phyloP scores from a whole-genome alignment of 2,888 invertebrate species.

The Horisme vitalbata region DNA sequence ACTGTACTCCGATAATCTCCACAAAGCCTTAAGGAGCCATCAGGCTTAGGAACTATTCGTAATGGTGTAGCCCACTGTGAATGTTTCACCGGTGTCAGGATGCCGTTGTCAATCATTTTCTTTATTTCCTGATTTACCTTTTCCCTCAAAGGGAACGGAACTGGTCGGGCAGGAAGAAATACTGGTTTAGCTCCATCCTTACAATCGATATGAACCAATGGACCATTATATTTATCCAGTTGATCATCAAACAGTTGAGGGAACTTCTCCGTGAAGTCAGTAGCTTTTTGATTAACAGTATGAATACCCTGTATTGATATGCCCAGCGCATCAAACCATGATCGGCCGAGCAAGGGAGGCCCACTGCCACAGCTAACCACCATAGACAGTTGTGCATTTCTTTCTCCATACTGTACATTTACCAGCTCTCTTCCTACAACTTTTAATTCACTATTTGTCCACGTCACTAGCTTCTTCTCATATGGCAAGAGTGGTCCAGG shows the following conservation, averaged over 20 bases:
- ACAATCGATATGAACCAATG: not conserved
- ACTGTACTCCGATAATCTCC: slow-evolving; percentile 25
- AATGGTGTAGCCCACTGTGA: slow-evolving; percentile 17
- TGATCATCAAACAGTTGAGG: not conserved
- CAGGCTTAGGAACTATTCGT: slow-evolving; percentile 2
- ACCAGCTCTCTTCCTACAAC: too few relatives aligned
- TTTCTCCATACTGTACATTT: too few relatives aligned
- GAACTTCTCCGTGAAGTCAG: not conserved
- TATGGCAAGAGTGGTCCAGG: not conserved
- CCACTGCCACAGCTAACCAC: not conserved
- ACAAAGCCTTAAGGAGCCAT: slow-evolving; percentile 13
- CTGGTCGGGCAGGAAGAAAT: slow-evolving; percentile 18
- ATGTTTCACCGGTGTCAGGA: slow-evolving; percentile 6
- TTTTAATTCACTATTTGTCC: slow-evolving; percentile 1
- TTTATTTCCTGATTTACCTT: slow-evolving; percentile 24
- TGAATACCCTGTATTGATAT: not conserved
- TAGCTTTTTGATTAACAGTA: not conserved
- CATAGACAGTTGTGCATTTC: not conserved
- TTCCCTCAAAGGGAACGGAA: slow-evolving; percentile 30
- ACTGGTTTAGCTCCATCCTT: slow-evolving; percentile 3
- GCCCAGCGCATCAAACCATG: not conserved
- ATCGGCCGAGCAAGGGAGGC: not conserved
- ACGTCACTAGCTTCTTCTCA: slow-evolving; percentile 6
- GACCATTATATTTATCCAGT: not conserved
- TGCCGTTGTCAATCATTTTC: slow-evolving; percentile 17